A percentile compares a stretch with the other conserved stretches of the same genome.
Conservation (phyloP, 2,797 vertebrate species). For the Phylloscopus collybita region DNA sequence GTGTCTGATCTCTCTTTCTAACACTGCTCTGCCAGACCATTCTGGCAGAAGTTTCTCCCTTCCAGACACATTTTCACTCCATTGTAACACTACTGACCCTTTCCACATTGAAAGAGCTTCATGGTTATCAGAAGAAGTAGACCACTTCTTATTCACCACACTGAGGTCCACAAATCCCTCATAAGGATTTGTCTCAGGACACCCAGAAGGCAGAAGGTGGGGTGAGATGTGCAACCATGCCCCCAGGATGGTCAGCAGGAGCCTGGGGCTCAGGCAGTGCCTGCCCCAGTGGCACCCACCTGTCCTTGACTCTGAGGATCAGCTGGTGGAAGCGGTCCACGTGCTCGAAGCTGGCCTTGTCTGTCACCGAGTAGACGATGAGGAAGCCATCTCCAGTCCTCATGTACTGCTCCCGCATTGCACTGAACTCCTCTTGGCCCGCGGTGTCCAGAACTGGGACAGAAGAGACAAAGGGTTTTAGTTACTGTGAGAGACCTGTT, state of each 20-base stretch:
- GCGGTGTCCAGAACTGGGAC: constrained; percentile 94
- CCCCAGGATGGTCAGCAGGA: fast-evolving
- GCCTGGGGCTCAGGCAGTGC: not conserved
- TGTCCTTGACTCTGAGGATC: constrained; percentile 93
- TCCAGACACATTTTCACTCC: not conserved
- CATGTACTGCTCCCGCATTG: constrained; percentile 99
- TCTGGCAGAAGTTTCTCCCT: not conserved
- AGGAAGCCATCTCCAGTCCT: constrained; percentile 98
- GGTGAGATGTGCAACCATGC: fast-evolving
- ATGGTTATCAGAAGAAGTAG: not conserved
- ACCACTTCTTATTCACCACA: not conserved
- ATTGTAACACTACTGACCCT: not conserved
- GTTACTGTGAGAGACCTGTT: not conserved
- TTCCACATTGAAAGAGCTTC: fast-evolving
- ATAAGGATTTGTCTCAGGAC: not conserved
- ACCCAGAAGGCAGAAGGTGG: not conserved
- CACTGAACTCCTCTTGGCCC: constrained; percentile 98
- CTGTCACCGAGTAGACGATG: constrained; percentile 96
- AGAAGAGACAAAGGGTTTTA: not conserved
- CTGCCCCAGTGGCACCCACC: constrained; percentile 73
- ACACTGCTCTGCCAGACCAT: not conserved
- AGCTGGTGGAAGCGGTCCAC: constrained; percentile 98
- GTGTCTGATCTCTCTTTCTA: not conserved
- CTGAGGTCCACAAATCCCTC: not conserved
- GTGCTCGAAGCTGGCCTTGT: constrained; percentile 98